Percentiles rank a stretch among this genome's conserved stretches.
Conservation (phyloP, 2,888 invertebrate species). For the Brachynemurus nebulosus region DNA sequence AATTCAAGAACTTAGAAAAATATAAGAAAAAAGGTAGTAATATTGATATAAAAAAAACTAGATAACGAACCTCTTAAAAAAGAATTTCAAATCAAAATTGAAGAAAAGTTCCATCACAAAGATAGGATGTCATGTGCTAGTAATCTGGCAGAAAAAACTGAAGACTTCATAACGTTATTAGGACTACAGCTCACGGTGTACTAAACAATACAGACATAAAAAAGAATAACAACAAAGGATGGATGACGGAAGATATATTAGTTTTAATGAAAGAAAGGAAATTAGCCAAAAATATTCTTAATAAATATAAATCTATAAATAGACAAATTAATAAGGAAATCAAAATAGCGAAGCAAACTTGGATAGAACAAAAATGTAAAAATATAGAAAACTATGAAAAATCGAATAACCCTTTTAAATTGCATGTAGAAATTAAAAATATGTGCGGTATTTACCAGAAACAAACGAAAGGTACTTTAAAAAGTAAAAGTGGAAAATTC, state of each 20-base stretch:
- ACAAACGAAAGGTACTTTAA: neutral
- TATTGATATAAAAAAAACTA: neutral
- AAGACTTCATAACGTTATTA: neutral
- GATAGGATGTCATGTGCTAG: neutral
- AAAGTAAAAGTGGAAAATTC: neutral
- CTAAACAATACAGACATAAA: neutral
- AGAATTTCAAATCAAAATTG: no score
- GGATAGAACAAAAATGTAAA: neutral
- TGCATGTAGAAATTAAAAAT: neutral
- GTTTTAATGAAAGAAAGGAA: neutral
- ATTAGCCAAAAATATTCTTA: neutral
- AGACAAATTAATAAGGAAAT: neutral
- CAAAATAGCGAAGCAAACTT: neutral
- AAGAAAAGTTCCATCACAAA: no score
- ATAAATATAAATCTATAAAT: neutral
- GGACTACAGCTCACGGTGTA: neutral
- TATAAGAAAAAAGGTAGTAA: neutral
- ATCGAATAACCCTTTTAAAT: neutral
- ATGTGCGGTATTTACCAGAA: neutral
- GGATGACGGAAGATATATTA: slow-evolving; percentile 2
- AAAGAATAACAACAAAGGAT: neutral
- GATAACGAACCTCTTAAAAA: neutral
- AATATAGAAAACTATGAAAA: neutral
- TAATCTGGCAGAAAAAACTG: neutral
- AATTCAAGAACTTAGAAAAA: neutral